Base-by-base conservation (phyloP, 1,140 invertebrate genomes). In the Kradibia gibbosae region DNA sequence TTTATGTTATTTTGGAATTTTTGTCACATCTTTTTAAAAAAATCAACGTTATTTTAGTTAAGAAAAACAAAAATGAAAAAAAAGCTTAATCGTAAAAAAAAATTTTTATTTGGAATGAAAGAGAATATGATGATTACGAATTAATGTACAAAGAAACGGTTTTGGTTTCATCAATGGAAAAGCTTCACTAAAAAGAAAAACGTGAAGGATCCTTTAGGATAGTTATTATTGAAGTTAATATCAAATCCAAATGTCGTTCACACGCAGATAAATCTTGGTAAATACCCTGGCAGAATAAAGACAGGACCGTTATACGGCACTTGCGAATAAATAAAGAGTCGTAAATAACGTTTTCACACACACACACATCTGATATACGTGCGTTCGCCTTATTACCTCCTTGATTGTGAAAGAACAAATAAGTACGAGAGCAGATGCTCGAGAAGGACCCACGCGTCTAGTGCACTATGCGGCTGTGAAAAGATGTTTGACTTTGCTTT, bases 311-410 rank as follows among this genome's bases (percentile, higher is more conserved):
- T 67, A 36, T 67, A 22, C 34, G 36, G 45, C 45, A 17, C 45
- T 48, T 48, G 45, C 17, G 45, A 48, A 17, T 10, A 17, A 17
- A 17, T 7, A 48, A 17, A 48, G 50, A 53, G 50, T n/a, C n/a
- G n/a, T n/a, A n/a, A n/a, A n/a, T n/a, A n/a, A n/a, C n/a, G n/a
- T n/a, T n/a, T n/a, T n/a, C n/a, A n/a, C n/a, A 53, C 50, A 22
- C 50, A 20, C 50, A 53, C 3, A 20, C 5, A 53, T 3, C 15
- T 22, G 17, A 48, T 48, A 70, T 67, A 45, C 28, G 57, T 57
- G 71, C 67, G 67, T 60, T 79, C 81, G 72, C 50, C 80, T 75
- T 81, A 82, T 87, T 88, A 82, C 84, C 60, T 83, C 84, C 78
- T 82, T 78, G 71, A 80, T 80, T 57, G 22, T 60, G 50, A 31